These are phyloP conservation scores for Pandemis corylana DNA, from an alignment of 2,888 invertebrate genomes.

Conservation along the genomic window DNA sequence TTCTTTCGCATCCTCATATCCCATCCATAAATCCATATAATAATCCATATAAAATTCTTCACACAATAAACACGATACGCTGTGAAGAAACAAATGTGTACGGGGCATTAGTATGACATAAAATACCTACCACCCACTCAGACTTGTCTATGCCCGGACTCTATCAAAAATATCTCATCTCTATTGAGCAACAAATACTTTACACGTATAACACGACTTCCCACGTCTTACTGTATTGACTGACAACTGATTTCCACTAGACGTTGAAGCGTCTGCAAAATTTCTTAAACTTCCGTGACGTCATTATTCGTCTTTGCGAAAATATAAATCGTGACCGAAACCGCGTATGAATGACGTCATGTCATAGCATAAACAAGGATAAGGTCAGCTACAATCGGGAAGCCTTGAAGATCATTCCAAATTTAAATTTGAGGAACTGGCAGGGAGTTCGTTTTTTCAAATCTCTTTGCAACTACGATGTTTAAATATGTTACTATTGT, in stretches of 20 bases:
- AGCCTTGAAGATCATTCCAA: constrained; percentile 45
- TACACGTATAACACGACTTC: not conserved
- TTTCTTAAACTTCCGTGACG: constrained; percentile 13
- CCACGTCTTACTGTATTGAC: not conserved
- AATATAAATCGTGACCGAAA: constrained; percentile 29
- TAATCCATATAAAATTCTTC: too few species aligned
- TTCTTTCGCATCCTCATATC: too few species aligned
- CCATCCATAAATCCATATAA: too few species aligned
- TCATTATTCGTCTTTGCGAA: constrained; percentile 3
- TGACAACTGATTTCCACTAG: constrained; percentile 3
- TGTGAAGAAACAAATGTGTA: not conserved
- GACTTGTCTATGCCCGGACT: not conserved
- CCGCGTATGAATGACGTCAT: constrained; percentile 43
- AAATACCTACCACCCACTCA: not conserved
- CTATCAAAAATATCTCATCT: not conserved
- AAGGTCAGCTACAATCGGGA: constrained; percentile 43
- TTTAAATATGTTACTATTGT: not conserved
- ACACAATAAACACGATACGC: too few species aligned
- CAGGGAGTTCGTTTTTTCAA: constrained; percentile 3
- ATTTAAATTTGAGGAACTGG: constrained; percentile 43
- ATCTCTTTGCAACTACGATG: not conserved
- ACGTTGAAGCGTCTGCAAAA: not conserved
- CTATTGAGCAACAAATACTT: not conserved
- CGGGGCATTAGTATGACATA: not conserved
- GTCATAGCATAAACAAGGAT: constrained; percentile 36